Conservation (phyloP, 1,140 invertebrate species). For the Paraescarpia echinospica region DNA sequence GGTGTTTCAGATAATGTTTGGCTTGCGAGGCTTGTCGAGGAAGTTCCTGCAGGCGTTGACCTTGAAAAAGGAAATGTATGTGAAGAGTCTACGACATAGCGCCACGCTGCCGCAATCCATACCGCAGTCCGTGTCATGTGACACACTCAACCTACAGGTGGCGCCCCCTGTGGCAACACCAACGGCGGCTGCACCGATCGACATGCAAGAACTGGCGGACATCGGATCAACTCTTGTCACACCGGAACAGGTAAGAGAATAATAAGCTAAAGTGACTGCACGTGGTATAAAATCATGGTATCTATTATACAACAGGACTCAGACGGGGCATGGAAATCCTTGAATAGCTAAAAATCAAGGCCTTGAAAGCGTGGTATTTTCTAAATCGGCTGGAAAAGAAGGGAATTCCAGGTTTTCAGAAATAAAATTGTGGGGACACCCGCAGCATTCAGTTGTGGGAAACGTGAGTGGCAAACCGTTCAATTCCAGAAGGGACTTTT, state of each 20-base stretch:
- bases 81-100: conserved; percentile 49
- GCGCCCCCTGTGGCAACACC: not conserved
- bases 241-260: not conserved
- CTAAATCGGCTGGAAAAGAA: no score
- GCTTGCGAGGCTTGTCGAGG: conserved; percentile 85
- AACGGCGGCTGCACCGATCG: not conserved
- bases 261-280: not conserved
- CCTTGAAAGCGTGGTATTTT: no score
- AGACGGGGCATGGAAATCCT: no score
- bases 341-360: no score
- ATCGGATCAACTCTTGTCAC: not conserved
- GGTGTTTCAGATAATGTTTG: conserved; percentile 72
- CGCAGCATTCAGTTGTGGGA: no score
- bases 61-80: conserved; percentile 86
- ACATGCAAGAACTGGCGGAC: not conserved
- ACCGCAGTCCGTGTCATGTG: conserved; percentile 10
- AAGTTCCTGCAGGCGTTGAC: conserved; percentile 89
- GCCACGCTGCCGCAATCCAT: not conserved
- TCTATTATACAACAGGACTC: no score
- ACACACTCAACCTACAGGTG: conserved; percentile 11
- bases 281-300: no score
- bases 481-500: no score
- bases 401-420: no score
- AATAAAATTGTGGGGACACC: no score
- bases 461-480: no score